Evolutionary conservation across 2,888 invertebrate species (phyloP), one percentile per base, ranked within the genome.

Genomic region (Caenorhabditis macrosperma): DNA sequence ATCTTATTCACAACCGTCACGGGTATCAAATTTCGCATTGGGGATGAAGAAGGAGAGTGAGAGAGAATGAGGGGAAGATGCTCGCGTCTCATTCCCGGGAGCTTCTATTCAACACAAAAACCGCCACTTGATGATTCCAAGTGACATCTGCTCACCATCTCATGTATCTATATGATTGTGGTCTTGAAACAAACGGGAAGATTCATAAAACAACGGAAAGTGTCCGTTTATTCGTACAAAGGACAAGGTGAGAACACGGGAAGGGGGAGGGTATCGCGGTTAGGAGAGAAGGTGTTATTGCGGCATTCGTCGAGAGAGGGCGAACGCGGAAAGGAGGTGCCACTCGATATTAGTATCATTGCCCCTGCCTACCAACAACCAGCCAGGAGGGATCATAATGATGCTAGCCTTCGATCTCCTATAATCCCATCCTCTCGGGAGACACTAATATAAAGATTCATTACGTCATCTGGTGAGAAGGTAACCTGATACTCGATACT

Each of bases 311-410:
- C 20, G 60, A 22, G 20, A 28, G 26, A n/a, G 55, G 22, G 50
- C 22, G 35, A 46, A 44, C 60, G 15, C 2, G 20, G 35, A 38
- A 63, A 55, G 61, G 55, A 72, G 64, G 72, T 64, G 72, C 57
- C 64, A 72, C 72, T 57, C 72, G 63, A 50, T 72, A 64, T 72
- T 72, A 72, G 64, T 72, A 64, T 64, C 57, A 64, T 64, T 55
- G 46, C 48, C 38, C 41, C 35, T 15, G 17, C 30, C 64, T 48
- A 26, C 28, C 44, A 52, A 60, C 69, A 69, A 60, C 66, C 38
- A 26, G 28, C 10, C 28, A 17, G 35, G 17, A 20, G 10, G 30
- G 60, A 60, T 69, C 60, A 69, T 69, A 69, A 69, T 60, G 52
- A 38, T 57, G 71, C 71, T 71, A 61, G 44, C 61, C 26, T 24